phyloP scores from a whole-genome alignment of 1,140 invertebrate genomes.

The Cotesia chilonis region DNA sequence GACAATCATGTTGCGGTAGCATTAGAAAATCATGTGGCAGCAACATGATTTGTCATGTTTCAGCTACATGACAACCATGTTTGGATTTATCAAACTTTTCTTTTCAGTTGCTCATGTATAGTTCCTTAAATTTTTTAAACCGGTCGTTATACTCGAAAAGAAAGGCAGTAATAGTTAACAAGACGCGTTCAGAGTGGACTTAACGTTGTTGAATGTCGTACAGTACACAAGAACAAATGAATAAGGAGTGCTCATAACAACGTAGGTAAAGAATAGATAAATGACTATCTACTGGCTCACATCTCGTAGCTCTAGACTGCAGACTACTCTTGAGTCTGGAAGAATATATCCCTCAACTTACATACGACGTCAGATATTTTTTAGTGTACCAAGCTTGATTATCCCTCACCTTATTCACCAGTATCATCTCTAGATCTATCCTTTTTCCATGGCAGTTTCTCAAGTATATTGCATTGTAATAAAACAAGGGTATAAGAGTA shows the following conservation, averaged over 20 bases:
- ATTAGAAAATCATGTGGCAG: too few species aligned
- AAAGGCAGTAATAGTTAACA: slow-evolving; percentile 2
- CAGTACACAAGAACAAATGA: slow-evolving; percentile 23
- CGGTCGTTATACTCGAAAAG: too few species aligned
- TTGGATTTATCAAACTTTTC: too few species aligned
- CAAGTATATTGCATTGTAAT: too few species aligned
- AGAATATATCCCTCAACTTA: not conserved
- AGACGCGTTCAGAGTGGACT: slow-evolving; percentile 26
- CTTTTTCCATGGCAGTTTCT: not conserved
- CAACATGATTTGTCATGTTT: too few species aligned
- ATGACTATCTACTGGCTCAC: not conserved
- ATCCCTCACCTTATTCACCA: not conserved
- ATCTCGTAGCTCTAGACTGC: not conserved
- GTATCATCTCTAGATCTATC: not conserved
- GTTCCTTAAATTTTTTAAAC: too few species aligned
- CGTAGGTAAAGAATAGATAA: not conserved
- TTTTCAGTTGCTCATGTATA: too few species aligned
- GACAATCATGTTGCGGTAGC: too few species aligned
- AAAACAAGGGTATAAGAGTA: too few species aligned
- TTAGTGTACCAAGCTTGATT: slow-evolving; percentile 1
- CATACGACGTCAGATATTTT: slow-evolving; percentile 8
- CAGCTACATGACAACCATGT: too few species aligned
- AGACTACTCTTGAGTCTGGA: too few species aligned
- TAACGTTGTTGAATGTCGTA: slow-evolving; percentile 26
- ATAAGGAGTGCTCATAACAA: slow-evolving; percentile 18